A percentile compares a stretch with the other conserved stretches of the same genome.
Conservation (phyloP, 2,113 vertebrate genomes). For the Agelaius phoeniceus region DNA sequence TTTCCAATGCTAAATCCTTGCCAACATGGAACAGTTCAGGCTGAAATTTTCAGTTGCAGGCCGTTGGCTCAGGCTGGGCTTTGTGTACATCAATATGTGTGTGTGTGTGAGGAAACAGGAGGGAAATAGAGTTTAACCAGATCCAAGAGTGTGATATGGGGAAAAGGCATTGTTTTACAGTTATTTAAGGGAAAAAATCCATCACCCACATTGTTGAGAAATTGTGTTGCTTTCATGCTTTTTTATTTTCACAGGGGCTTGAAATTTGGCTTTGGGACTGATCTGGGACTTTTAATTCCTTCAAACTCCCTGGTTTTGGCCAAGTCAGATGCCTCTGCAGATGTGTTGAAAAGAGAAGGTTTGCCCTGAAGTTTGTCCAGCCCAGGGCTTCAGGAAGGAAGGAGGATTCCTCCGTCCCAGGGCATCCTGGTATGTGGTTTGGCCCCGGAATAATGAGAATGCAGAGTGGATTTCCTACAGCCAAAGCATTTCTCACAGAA, state of each 20-base stretch:
- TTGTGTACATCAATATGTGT: background rate
- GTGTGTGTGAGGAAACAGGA: background rate
- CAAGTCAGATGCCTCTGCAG: background rate
- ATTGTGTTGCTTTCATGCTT: background rate
- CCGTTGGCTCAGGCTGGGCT: background rate
- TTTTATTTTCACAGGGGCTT: background rate
- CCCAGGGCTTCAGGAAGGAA: background rate
- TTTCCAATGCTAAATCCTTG: background rate
- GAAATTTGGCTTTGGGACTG: background rate
- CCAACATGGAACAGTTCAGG: constrained; percentile 6
- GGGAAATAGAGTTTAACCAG: background rate
- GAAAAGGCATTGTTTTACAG: background rate
- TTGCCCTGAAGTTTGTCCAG: background rate
- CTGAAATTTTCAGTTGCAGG: constrained; percentile 27
- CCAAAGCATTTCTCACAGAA: fast-evolving
- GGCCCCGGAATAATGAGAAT: background rate
- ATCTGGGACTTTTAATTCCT: background rate
- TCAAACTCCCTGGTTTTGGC: background rate
- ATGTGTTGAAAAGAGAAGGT: background rate
- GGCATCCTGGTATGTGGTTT: background rate
- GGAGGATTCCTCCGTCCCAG: background rate
- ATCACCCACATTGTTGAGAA: background rate
- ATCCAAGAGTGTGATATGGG: background rate
- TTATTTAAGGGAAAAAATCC: background rate
- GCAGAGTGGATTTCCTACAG: background rate